Evolutionary conservation across 2,113 vertebrate species (phyloP).

Genomic region (Talpa occidentalis): DNA sequence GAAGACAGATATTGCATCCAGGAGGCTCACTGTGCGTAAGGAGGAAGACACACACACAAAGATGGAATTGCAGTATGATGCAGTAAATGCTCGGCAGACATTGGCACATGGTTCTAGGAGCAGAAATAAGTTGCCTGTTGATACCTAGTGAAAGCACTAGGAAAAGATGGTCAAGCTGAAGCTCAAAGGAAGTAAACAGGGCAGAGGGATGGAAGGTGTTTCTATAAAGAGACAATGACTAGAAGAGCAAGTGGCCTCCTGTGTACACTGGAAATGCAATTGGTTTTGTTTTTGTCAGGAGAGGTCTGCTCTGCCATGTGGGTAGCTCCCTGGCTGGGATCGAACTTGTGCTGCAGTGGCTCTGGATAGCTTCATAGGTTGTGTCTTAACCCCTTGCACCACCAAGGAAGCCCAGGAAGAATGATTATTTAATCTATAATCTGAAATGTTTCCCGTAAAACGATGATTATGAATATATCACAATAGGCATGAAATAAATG

Average conservation of each 20-base stretch:
- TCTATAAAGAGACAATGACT: neutral
- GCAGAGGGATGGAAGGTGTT: neutral
- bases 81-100: neutral
- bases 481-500: too few relatives aligned
- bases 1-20: neutral
- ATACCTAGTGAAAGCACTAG: neutral
- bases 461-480: neutral
- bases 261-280: neutral
- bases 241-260: neutral
- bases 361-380: too few relatives aligned
- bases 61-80: too few relatives aligned
- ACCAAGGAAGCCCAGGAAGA: too few relatives aligned
- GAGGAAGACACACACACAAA: neutral
- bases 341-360: too few relatives aligned
- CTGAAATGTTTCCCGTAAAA: neutral
- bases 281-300: neutral
- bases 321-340: too few relatives aligned
- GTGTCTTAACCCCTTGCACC: fast-evolving
- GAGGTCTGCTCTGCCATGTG: too few relatives aligned
- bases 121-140: neutral
- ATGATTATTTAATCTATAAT: neutral
- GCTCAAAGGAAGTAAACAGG: neutral
- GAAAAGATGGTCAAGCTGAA: neutral
- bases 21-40: neutral
- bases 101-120: neutral